Conservation (phyloP, 2,888 invertebrate genomes). For the Celastrina argiolus region DNA sequence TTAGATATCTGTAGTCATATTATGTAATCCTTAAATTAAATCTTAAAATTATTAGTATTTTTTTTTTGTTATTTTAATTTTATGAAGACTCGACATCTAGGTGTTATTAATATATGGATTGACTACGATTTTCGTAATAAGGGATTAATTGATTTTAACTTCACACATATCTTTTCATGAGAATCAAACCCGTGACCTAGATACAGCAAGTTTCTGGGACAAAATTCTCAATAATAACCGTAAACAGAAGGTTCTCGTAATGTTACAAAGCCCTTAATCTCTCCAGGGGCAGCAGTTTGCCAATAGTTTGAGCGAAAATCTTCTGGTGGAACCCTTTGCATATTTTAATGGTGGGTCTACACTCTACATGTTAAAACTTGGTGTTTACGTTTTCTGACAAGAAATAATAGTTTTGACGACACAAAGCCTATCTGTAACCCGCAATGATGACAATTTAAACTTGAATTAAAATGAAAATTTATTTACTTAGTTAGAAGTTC, state of each 20-base stretch:
- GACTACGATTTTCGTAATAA: too few species aligned
- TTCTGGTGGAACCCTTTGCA: not conserved
- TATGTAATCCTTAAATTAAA: too few species aligned
- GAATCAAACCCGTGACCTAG: not conserved
- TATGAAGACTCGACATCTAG: too few species aligned
- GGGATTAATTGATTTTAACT: too few species aligned
- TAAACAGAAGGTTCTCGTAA: not conserved
- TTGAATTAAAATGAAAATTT: too few species aligned
- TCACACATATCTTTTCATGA: not conserved
- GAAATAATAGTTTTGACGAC: not conserved
- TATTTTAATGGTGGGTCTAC: not conserved
- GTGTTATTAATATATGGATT: too few species aligned
- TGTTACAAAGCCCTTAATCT: not conserved
- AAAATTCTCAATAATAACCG: not conserved
- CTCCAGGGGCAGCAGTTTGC: not conserved
- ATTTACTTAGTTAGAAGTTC: too few species aligned
- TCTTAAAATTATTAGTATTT: too few species aligned
- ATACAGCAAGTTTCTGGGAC: not conserved
- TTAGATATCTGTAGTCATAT: too few species aligned
- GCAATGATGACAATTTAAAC: not conserved
- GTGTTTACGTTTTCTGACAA: not conserved
- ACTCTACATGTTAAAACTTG: not conserved
- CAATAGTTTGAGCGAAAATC: not conserved
- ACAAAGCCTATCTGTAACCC: not conserved
- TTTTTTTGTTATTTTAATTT: too few species aligned